Evolutionary conservation across 2,888 invertebrate genomes (phyloP).

Genomic region (Agapostemon virescens): DNA sequence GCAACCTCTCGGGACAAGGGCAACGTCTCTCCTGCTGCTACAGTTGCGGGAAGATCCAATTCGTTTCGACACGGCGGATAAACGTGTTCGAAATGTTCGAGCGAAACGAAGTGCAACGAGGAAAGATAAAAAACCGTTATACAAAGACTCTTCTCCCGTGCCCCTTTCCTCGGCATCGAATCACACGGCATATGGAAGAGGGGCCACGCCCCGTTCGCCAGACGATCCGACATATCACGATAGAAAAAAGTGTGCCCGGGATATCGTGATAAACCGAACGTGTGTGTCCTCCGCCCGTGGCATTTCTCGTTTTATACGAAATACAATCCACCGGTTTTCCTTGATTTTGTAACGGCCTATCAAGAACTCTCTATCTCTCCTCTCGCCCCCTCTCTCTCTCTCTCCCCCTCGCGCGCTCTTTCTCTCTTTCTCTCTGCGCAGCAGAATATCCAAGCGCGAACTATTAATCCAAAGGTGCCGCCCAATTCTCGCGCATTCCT

Average conservation of each 20-base stretch:
- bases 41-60: constrained; percentile 22
- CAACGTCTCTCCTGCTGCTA: constrained; percentile 15
- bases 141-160: constrained; percentile 27
- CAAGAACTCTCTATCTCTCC: constrained; percentile 36
- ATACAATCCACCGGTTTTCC: constrained; percentile 44
- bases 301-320: constrained; percentile 28
- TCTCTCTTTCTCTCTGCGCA: constrained; percentile 22
- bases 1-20: not conserved
- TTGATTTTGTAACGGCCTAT: constrained; percentile 44
- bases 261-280: constrained; percentile 35
- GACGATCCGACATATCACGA: constrained; percentile 47
- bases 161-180: constrained; percentile 44
- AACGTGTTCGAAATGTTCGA: constrained; percentile 27
- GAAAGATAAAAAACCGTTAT: constrained; percentile 33
- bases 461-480: constrained; percentile 42
- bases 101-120: constrained; percentile 29
- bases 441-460: constrained; percentile 55
- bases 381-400: not conserved
- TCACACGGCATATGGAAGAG: constrained; percentile 55
- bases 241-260: constrained; percentile 35
- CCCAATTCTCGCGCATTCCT: constrained; percentile 49
- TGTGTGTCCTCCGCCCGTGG: constrained; percentile 18
- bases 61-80: constrained; percentile 16
- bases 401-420: not conserved
- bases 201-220: constrained; percentile 60